phyloP scores from a whole-genome alignment of 2,888 invertebrate species.

The Acleris cristana region DNA sequence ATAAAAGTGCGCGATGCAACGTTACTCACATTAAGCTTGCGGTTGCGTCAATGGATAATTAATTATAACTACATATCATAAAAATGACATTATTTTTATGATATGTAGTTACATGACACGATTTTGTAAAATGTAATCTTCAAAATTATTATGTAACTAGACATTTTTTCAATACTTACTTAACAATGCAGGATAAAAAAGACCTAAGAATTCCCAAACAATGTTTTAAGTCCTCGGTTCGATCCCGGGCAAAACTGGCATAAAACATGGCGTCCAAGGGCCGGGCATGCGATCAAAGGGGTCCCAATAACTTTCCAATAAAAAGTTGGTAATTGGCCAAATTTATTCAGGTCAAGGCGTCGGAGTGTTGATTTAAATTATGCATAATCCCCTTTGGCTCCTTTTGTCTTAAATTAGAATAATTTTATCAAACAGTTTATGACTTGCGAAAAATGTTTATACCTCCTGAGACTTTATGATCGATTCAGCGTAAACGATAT shows the following conservation, averaged over 20 bases:
- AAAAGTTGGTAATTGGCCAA: slow-evolving; percentile 35
- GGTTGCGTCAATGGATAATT: too few relatives aligned
- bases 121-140: too few relatives aligned
- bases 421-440: slow-evolving; percentile 3
- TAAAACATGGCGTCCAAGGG: slow-evolving; percentile 1
- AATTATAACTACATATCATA: too few relatives aligned
- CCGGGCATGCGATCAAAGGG: slow-evolving; percentile 19
- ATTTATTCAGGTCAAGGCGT: slow-evolving; percentile 35
- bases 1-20: too few relatives aligned
- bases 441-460: background rate
- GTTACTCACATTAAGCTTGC: too few relatives aligned
- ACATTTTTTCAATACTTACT: too few relatives aligned
- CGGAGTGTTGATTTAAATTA: slow-evolving; percentile 20
- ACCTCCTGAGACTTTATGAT: background rate
- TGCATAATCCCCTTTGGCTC: slow-evolving; percentile 13
- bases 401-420: slow-evolving; percentile 17
- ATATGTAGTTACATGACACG: too few relatives aligned
- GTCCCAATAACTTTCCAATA: slow-evolving; percentile 32
- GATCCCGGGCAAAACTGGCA: background rate
- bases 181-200: too few relatives aligned
- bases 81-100: too few relatives aligned
- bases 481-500: too few relatives aligned
- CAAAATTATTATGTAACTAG: too few relatives aligned
- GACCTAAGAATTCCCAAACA: background rate
- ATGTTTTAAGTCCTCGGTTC: background rate